phyloP scores from a whole-genome alignment of 2,113 vertebrate genomes.

The Pteropus alecto region DNA sequence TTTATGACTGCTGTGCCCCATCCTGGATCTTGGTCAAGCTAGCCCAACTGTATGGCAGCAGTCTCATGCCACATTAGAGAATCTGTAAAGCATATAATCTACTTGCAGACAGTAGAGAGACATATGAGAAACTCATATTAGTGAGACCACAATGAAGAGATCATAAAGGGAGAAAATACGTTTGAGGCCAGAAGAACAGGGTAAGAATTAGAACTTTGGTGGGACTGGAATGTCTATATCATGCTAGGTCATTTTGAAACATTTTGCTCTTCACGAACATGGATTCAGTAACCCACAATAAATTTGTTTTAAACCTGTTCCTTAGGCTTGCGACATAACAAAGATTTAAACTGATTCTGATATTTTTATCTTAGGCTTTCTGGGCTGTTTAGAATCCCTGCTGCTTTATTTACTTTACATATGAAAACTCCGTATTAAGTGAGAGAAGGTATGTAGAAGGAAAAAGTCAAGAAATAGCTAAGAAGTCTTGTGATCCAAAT shows the following conservation, averaged over 20 bases:
- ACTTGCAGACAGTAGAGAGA: background rate
- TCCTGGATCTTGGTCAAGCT: background rate
- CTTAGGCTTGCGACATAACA: background rate
- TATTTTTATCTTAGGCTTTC: background rate
- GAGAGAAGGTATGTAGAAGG: background rate
- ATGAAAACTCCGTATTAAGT: background rate
- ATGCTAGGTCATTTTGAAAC: background rate
- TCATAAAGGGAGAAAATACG: background rate
- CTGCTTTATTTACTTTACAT: background rate
- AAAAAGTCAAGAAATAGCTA: background rate
- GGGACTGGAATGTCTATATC: background rate
- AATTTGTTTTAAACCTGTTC: background rate
- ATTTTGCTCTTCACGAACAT: background rate
- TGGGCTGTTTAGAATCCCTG: background rate
- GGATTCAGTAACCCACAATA: background rate
- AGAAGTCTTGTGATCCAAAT: background rate
- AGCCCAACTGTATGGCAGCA: background rate
- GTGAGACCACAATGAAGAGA: slow-evolving; percentile 1
- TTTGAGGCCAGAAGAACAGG: slow-evolving; percentile 35
- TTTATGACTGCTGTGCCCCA: background rate
- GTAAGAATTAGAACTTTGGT: background rate
- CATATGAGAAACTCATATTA: slow-evolving; percentile 25
- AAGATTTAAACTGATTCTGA: background rate
- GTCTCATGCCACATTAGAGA: slow-evolving; percentile 24
- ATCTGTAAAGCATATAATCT: slow-evolving; percentile 37